phyloP scores from a whole-genome alignment of 2,113 vertebrate species.

The Herpailurus yagouaroundi region DNA sequence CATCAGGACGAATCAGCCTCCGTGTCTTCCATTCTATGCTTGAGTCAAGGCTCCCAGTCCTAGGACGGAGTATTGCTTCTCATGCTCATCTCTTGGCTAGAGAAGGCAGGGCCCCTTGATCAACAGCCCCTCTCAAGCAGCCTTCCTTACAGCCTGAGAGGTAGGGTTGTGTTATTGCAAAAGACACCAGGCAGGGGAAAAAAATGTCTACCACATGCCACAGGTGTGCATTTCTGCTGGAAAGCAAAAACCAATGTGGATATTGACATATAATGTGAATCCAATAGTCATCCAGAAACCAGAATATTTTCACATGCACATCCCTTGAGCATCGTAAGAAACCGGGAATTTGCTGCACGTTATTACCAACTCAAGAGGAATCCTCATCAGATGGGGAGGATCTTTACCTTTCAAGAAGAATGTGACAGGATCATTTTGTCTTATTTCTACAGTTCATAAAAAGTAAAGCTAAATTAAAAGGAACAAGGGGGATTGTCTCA shows the following conservation, averaged over 20 bases:
- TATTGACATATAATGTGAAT: not conserved
- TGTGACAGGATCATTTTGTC: not conserved
- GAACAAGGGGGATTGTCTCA: not conserved
- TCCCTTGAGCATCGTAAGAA: not conserved
- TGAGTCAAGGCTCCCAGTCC: not conserved
- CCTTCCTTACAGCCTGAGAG: not conserved
- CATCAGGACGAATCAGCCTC: not conserved
- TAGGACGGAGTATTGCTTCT: not conserved
- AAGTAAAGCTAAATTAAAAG: conserved; percentile 38
- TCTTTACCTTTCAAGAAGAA: not conserved
- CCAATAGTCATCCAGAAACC: not conserved
- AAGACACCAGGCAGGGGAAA: not conserved
- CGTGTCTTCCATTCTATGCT: not conserved
- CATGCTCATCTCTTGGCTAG: not conserved
- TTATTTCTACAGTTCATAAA: not conserved
- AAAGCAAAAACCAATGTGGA: not conserved
- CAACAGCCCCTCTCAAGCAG: not conserved
- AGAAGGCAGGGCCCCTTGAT: not conserved
- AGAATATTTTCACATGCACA: not conserved
- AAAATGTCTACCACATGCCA: too few relatives aligned
- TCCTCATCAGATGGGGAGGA: not conserved
- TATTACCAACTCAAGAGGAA: not conserved
- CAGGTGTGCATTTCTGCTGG: not conserved
- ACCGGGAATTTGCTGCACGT: not conserved
- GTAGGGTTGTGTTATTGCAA: not conserved